phyloP scores from a whole-genome alignment of 2,888 invertebrate species.

The Lottia gigantea region DNA sequence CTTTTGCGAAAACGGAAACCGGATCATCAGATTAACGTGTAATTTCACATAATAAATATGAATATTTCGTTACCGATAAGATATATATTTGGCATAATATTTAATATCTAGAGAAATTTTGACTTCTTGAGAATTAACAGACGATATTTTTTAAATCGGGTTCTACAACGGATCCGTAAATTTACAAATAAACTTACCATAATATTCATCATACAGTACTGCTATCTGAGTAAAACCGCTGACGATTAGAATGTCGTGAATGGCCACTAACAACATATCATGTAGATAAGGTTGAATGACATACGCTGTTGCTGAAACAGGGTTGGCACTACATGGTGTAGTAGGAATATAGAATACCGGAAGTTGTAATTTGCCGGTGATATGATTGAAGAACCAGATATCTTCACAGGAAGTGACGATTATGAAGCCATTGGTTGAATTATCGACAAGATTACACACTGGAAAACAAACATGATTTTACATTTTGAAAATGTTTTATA shows the following conservation, averaged over 20 bases:
- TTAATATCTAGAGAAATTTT: too few relatives aligned
- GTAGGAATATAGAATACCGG: not conserved
- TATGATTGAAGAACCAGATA: not conserved
- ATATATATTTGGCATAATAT: too few relatives aligned
- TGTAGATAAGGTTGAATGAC: not conserved
- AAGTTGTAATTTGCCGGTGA: not conserved
- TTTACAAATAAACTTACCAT: not conserved
- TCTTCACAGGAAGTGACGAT: not conserved
- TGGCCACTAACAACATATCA: not conserved
- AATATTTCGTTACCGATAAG: too few relatives aligned
- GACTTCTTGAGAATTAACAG: too few relatives aligned
- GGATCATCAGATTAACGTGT: too few relatives aligned
- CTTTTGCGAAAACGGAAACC: too few relatives aligned
- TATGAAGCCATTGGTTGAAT: not conserved
- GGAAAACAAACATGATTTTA: not conserved
- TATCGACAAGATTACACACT: not conserved
- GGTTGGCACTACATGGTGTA: not conserved
- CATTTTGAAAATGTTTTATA: too few relatives aligned
- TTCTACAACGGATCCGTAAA: too few relatives aligned
- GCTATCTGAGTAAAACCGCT: not conserved
- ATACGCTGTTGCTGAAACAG: not conserved
- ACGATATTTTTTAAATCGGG: too few relatives aligned
- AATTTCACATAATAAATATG: too few relatives aligned
- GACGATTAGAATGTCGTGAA: not conserved
- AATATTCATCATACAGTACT: not conserved